A percentile compares a stretch with the other conserved stretches of the same genome.
Evolutionary conservation across 2,113 vertebrate species (phyloP).

Genomic region (Leuciscus idus): DNA sequence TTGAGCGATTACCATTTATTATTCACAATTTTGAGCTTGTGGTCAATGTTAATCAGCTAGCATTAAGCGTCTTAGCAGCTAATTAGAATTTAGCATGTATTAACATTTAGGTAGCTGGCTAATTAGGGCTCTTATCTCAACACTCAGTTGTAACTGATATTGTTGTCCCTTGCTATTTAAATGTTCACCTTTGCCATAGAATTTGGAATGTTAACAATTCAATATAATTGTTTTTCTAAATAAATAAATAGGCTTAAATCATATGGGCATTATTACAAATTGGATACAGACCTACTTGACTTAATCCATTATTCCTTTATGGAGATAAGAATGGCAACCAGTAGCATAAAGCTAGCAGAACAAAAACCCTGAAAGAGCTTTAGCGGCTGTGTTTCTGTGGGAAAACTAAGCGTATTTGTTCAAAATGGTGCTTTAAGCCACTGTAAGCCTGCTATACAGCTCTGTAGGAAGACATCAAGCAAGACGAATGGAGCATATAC

Average conservation of each 20-base stretch:
- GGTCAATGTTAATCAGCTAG: slow-evolving; percentile 12
- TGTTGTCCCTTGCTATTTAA: neutral
- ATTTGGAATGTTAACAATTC: neutral
- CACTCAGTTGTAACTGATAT: neutral
- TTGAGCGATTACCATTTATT: neutral
- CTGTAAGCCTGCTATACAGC: slow-evolving; percentile 39
- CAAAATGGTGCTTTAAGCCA: slow-evolving; percentile 30
- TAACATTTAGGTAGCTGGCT: slow-evolving; percentile 8
- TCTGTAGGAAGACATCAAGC: slow-evolving; percentile 26
- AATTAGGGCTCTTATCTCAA: neutral
- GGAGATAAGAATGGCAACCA: slow-evolving; percentile 7
- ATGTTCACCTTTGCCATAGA: neutral
- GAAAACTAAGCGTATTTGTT: slow-evolving; percentile 52
- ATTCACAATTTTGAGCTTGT: slow-evolving; percentile 5
- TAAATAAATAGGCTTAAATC: neutral
- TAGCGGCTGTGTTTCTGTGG: slow-evolving; percentile 29
- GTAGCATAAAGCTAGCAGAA: slow-evolving; percentile 36
- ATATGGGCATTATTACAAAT: neutral
- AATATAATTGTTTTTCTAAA: neutral
- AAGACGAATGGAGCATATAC: neutral
- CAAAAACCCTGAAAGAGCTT: slow-evolving; percentile 20
- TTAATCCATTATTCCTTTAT: slow-evolving; percentile 11
- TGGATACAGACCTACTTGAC: slow-evolving; percentile 1
- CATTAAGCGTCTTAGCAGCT: slow-evolving; percentile 1
- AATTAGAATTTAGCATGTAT: slow-evolving; percentile 17